Evolutionary conservation across 2,888 invertebrate genomes (phyloP), one percentile per base, ranked within the genome.

Genomic region (Poecilobothrus nobilitatus): DNA sequence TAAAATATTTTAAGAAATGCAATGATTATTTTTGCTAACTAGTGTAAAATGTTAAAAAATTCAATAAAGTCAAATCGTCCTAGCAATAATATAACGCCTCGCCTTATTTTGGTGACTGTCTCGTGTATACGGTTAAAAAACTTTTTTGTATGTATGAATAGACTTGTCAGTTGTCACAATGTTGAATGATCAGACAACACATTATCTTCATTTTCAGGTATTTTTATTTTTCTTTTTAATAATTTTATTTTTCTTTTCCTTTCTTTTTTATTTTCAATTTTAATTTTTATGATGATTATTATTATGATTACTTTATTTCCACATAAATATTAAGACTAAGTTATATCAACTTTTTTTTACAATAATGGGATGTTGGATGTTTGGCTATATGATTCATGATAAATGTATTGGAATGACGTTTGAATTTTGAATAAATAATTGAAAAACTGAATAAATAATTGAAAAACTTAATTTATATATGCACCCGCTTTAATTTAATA

Each of bases 111-210:
- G 2, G 53, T 53, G 53, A 18, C 15, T 53, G 53, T 37, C 53
- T 18, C n/a, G 15, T n/a, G 15, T 53, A 18, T 37, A 53, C 15
- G 53, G 53, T 53, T 15, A 53, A 53, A 18, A 15, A 18, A 53
- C 53, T 53, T 53, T 10, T 8, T 53, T n/a, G 15, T 18, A 53
- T 53, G 12, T 53, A 53, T 53, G 12, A 12, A 53, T 53, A 53
- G n/a, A 18, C 53, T 53, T 53, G 53, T 53, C 53, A 53, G 53
- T 53, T 53, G 53, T 53, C 53, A 53, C 53, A 53, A 53, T n/a
- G 53, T 53, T 53, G 53, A 53, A 53, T 53, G 53, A 53, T 53
- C 53, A 53, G 53, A 53, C 53, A 53, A 53, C 53, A 53, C 53
- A 53, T 53, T 53, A 53, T 53, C 53, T 53, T 53, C 53, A 53